A percentile compares a stretch with the other conserved stretches of the same genome.
Conservation (phyloP, 2,113 vertebrate genomes). For the Haplochromis burtoni region DNA sequence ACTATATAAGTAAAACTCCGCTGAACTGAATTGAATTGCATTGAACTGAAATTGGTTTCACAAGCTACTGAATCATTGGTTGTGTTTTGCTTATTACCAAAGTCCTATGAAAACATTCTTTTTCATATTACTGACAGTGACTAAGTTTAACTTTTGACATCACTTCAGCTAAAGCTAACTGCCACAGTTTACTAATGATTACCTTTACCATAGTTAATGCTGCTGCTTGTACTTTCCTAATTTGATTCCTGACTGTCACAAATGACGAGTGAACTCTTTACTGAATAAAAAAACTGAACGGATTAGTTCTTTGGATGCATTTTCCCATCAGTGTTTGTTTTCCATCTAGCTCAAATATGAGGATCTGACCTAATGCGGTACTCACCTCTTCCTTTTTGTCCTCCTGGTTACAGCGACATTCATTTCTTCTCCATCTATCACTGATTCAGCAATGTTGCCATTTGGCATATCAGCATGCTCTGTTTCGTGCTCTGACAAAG, state of each 20-base stretch:
- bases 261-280: not conserved
- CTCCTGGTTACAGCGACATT: slow-evolving; percentile 63
- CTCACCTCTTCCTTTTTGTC: slow-evolving; percentile 82
- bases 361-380: not conserved
- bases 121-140: not conserved
- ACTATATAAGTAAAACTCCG: rapidly evolving
- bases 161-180: not conserved
- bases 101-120: not conserved
- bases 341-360: not conserved
- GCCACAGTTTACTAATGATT: not conserved
- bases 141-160: not conserved
- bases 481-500: slow-evolving; percentile 34
- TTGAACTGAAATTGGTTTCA: not conserved
- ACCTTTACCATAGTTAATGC: not conserved
- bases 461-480: slow-evolving; percentile 65
- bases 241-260: not conserved
- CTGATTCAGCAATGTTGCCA: slow-evolving; percentile 68
- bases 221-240: not conserved
- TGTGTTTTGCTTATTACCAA: not conserved
- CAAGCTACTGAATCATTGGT: not conserved
- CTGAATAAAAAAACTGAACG: not conserved
- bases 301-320: not conserved
- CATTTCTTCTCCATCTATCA: slow-evolving; percentile 63
- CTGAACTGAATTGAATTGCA: not conserved
- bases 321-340: not conserved